Percentiles rank a stretch among this genome's conserved stretches.
Conservation (phyloP, 2,797 vertebrate species). For the Sphenodon punctatus region DNA sequence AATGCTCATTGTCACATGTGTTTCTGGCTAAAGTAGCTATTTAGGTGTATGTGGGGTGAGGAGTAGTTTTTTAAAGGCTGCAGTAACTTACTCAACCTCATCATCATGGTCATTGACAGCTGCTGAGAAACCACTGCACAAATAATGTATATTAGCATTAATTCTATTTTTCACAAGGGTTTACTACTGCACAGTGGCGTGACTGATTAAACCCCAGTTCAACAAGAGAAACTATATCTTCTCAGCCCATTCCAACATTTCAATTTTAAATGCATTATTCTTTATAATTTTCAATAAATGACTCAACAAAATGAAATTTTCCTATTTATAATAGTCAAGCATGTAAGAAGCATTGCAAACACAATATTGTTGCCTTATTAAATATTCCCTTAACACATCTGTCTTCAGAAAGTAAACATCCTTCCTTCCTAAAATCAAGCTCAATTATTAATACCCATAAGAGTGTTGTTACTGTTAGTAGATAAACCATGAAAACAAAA, state of each 20-base stretch:
- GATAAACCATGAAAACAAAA: slow-evolving; percentile 35
- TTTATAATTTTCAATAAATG: slow-evolving; percentile 23
- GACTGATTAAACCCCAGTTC: background rate
- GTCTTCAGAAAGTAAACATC: slow-evolving; percentile 19
- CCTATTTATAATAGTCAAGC: slow-evolving; percentile 48
- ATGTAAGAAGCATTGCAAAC: slow-evolving; percentile 20
- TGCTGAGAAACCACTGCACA: too few relatives aligned
- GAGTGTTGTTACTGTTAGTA: slow-evolving; percentile 35
- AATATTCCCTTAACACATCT: background rate
- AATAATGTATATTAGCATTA: too few relatives aligned
- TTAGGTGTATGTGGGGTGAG: too few relatives aligned
- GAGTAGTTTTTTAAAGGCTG: too few relatives aligned
- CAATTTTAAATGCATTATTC: background rate
- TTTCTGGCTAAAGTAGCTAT: too few relatives aligned
- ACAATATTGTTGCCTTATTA: slow-evolving; percentile 19
- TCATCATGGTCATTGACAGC: too few relatives aligned
- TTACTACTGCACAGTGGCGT: background rate
- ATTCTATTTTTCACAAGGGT: too few relatives aligned
- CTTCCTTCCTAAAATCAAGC: slow-evolving; percentile 52
- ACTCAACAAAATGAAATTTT: too few relatives aligned
- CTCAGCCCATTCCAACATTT: background rate
- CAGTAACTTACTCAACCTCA: too few relatives aligned
- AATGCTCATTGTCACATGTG: too few relatives aligned
- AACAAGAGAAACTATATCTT: background rate
- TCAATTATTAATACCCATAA: slow-evolving; percentile 24